Evolutionary conservation across 2,113 vertebrate genomes (phyloP).

Genomic region (Cynoglossus semilaevis): DNA sequence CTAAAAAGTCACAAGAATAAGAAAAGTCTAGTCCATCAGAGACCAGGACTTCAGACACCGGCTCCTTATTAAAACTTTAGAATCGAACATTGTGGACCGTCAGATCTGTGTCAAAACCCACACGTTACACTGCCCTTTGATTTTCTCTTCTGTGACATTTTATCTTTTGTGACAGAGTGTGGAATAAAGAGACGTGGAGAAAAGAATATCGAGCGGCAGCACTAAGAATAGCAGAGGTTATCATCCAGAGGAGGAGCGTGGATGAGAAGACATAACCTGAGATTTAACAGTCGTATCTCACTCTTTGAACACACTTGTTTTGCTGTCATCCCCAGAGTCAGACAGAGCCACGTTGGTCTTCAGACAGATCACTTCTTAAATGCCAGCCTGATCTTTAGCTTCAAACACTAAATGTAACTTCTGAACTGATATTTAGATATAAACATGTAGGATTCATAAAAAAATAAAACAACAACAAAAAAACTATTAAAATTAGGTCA

Average conservation of each 20-base stretch:
- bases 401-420: background rate
- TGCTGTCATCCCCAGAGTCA: constrained; percentile 13
- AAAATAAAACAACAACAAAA: background rate
- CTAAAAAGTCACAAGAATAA: constrained; percentile 56
- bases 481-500: background rate
- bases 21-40: no score
- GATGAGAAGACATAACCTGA: constrained; percentile 29
- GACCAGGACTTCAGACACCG: no score
- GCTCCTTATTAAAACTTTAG: no score
- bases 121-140: constrained; percentile 11
- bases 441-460: background rate
- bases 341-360: background rate
- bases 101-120: no score
- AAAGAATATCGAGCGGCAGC: constrained; percentile 23
- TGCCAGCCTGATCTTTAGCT: background rate
- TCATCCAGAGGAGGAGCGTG: constrained; percentile 8
- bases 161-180: constrained; percentile 19
- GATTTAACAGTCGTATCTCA: constrained; percentile 8
- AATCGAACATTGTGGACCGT: no score
- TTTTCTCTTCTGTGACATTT: constrained; percentile 15
- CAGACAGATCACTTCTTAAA: constrained; percentile 3
- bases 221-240: constrained; percentile 10
- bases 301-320: background rate
- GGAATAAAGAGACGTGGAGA: constrained; percentile 22
- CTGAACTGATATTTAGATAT: background rate